A percentile compares a stretch with the other conserved stretches of the same genome.
Evolutionary conservation across 2,888 invertebrate species (phyloP).

Genomic region (Cataglyphis cursor): DNA sequence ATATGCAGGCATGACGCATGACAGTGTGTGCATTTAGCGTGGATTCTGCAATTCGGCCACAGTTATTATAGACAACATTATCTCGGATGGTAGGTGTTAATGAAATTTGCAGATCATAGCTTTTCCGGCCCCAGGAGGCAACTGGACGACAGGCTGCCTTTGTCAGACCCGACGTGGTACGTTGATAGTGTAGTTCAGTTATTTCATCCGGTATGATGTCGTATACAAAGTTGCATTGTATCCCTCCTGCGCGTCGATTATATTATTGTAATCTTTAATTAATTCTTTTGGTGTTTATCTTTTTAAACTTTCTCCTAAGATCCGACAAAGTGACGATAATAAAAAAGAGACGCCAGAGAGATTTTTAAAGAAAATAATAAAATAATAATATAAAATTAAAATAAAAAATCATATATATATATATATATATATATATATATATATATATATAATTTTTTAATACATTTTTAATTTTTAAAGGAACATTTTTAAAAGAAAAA

Average conservation of each 20-base stretch:
- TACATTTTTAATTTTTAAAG: too few relatives aligned
- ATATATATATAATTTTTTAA: too few relatives aligned
- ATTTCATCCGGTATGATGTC: slow-evolving; percentile 8
- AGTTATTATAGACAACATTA: slow-evolving; percentile 78
- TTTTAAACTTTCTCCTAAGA: not conserved
- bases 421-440: too few relatives aligned
- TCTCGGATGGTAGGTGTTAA: slow-evolving; percentile 81
- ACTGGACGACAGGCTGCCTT: slow-evolving; percentile 34
- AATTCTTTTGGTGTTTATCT: slow-evolving; percentile 7
- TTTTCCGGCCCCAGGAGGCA: slow-evolving; percentile 78
- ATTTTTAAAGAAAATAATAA: not conserved
- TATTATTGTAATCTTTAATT: slow-evolving; percentile 23
- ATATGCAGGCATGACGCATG: slow-evolving; percentile 6
- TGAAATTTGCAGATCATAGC: slow-evolving; percentile 84
- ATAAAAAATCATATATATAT: not conserved
- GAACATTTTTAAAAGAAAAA: too few relatives aligned
- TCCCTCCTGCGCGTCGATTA: slow-evolving; percentile 8
- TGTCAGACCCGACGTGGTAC: slow-evolving; percentile 23
- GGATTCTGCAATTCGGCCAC: slow-evolving; percentile 63
- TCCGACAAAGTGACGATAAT: not conserved
- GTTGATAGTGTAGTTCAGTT: slow-evolving; percentile 69
- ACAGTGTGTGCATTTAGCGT: slow-evolving; percentile 43
- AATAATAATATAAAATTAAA: not conserved
- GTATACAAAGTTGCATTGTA: slow-evolving; percentile 25
- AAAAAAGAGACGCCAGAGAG: not conserved